phyloP scores from a whole-genome alignment of 2,113 vertebrate genomes.

The Miniopterus natalensis region DNA sequence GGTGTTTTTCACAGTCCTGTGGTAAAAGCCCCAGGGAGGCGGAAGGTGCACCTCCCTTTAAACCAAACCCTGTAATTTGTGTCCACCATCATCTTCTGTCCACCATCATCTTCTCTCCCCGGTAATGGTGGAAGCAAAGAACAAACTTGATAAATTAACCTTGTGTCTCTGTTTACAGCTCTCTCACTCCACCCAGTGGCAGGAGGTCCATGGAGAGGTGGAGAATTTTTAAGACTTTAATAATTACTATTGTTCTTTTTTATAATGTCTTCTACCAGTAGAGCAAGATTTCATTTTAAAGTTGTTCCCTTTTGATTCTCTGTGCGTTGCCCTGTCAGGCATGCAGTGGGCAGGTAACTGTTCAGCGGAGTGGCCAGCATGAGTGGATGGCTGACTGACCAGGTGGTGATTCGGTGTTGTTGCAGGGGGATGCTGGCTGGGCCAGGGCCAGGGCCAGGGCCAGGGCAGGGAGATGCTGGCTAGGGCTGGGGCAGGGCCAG shows the following conservation, averaged over 20 bases:
- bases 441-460: no score
- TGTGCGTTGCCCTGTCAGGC: not conserved
- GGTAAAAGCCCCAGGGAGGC: not conserved
- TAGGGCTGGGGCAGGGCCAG: no score
- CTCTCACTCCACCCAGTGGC: conserved; percentile 99
- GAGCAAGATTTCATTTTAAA: conserved; percentile 49
- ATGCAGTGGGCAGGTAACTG: not conserved
- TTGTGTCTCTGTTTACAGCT: conserved; percentile 89
- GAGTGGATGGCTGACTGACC: no score
- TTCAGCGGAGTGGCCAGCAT: not conserved
- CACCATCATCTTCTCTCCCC: not conserved
- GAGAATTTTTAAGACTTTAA: not conserved
- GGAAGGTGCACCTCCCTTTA: not conserved
- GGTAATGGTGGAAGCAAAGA: not conserved
- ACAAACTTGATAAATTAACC: conserved; percentile 42
- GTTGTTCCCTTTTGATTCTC: not conserved
- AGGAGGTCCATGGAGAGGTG: conserved; percentile 85
- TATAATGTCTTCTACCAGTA: conserved; percentile 35
- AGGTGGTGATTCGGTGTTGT: not conserved
- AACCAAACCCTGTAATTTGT: not conserved
- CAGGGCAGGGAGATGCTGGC: not conserved
- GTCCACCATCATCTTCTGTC: not conserved
- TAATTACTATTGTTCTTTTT: conserved; percentile 59
- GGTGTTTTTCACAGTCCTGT: not conserved
- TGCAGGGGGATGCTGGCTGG: not conserved